Percentiles rank a stretch among this genome's conserved stretches.
These are phyloP conservation scores for Haliclystus octoradiatus DNA, from an alignment of 30 jellyfish, hydroid and myxozoan species.

Conservation along the genomic window DNA sequence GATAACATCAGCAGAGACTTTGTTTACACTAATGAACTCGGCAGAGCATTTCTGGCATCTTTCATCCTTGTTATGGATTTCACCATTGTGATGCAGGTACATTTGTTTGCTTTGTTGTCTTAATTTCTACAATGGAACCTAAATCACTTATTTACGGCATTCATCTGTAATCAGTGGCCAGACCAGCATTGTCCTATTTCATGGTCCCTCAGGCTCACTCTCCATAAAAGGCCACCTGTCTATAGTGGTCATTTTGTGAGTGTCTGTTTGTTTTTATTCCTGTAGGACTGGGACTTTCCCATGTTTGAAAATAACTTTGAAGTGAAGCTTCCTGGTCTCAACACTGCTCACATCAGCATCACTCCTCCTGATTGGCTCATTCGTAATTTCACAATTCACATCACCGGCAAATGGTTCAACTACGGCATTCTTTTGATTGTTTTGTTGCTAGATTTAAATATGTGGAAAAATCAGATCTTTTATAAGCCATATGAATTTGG, in stretches of 20 bases:
- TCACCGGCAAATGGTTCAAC: slow-evolving; percentile 92
- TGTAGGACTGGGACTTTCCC: slow-evolving; percentile 94
- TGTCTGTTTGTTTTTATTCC: slow-evolving; percentile 3
- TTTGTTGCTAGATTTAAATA: slow-evolving; percentile 64
- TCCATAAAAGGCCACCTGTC: no score
- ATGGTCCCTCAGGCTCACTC: no score
- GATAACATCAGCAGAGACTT: slow-evolving; percentile 61
- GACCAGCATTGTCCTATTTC: no score
- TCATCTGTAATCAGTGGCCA: no score
- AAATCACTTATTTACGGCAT: no score
- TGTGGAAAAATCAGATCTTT: slow-evolving; percentile 94
- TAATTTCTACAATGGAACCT: no score
- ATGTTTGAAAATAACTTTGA: slow-evolving; percentile 57
- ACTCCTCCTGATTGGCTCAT: slow-evolving; percentile 59
- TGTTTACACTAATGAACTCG: slow-evolving; percentile 79
- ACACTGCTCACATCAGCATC: slow-evolving; percentile 72
- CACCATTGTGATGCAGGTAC: slow-evolving; percentile 85
- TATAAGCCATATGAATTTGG: slow-evolving; percentile 71
- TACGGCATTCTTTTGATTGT: slow-evolving; percentile 77
- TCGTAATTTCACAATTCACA: slow-evolving; percentile 15
- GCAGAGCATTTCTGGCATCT: slow-evolving; percentile 80
- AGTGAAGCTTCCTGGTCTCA: slow-evolving; percentile 81
- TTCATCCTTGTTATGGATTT: slow-evolving; percentile 79
- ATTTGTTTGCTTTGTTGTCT: background rate
- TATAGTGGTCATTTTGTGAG: background rate